Conservation (phyloP, 53 echinoderm and acorn worm genomes). For the Echinarachnius parma region DNA sequence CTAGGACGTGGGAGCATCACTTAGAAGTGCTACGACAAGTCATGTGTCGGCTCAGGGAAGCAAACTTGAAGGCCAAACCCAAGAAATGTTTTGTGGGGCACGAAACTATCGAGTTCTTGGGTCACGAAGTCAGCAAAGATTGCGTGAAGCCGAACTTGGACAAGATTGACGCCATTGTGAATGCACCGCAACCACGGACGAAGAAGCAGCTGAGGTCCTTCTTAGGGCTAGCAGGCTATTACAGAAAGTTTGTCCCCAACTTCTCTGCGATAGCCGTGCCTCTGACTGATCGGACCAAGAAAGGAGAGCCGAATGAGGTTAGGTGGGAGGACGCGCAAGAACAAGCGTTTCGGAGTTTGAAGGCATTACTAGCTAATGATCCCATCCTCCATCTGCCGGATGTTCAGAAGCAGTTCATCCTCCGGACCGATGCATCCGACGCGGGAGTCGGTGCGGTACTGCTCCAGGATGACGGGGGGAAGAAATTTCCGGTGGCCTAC, state of each 20-base stretch:
- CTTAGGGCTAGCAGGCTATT: conserved; percentile 47
- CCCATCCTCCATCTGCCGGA: conserved; percentile 59
- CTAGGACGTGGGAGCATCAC: conserved; percentile 44
- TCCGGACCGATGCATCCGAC: conserved; percentile 51
- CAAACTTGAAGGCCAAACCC: conserved; percentile 46
- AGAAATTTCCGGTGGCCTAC: conserved; percentile 49
- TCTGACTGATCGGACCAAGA: conserved; percentile 59
- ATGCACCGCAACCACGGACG: conserved; percentile 47
- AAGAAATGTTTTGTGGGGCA: conserved; percentile 54
- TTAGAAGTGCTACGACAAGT: conserved; percentile 36
- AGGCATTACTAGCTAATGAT: conserved; percentile 6
- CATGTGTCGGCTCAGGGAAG: conserved; percentile 32
- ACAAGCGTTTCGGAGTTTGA: conserved; percentile 43
- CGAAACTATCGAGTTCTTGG: conserved; percentile 41
- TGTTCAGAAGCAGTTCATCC: conserved; percentile 35
- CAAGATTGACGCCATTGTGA: conserved; percentile 24
- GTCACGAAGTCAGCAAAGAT: conserved; percentile 48
- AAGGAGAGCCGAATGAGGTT: conserved; percentile 53
- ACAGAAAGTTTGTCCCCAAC: conserved; percentile 50
- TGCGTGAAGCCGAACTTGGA: conserved; percentile 28
- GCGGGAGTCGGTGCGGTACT: conserved; percentile 52
- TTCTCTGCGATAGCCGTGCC: conserved; percentile 57
- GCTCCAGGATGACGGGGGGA: conserved; percentile 48
- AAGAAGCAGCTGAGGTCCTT: conserved; percentile 66
- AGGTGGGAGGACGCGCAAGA: conserved; percentile 45